Evolutionary conservation across 2,888 invertebrate species (phyloP).

Genomic region (Acronicta alni): DNA sequence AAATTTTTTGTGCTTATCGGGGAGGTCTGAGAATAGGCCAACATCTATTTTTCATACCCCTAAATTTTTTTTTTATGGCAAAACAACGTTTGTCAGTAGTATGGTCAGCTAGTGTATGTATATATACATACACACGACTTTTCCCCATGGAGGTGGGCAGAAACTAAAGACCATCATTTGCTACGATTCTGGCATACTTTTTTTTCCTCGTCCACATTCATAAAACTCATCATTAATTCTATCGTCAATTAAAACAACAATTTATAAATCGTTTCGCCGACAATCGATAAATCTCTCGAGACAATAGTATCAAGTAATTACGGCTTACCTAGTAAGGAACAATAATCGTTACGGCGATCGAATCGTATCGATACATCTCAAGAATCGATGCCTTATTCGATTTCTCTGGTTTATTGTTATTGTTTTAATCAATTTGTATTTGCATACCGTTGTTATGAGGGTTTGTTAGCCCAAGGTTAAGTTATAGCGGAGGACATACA

Average conservation of each 20-base stretch:
- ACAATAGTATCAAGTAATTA: slow-evolving; percentile 84
- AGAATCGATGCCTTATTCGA: slow-evolving; percentile 83
- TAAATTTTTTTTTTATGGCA: too few species aligned
- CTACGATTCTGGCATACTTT: too few species aligned
- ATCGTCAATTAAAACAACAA: slow-evolving; percentile 59
- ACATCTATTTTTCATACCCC: too few species aligned
- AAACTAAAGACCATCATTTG: too few species aligned
- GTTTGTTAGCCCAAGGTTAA: slow-evolving; percentile 38
- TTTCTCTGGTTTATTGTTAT: slow-evolving; percentile 79
- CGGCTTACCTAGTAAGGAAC: slow-evolving; percentile 82
- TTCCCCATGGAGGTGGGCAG: too few species aligned
- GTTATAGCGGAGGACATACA: slow-evolving; percentile 21
- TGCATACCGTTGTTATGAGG: slow-evolving; percentile 73
- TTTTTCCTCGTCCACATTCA: not conserved
- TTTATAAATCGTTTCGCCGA: slow-evolving; percentile 53
- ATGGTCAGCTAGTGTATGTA: too few species aligned
- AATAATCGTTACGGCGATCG: slow-evolving; percentile 74
- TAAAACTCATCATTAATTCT: slow-evolving; percentile 52
- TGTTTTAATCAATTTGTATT: slow-evolving; percentile 81
- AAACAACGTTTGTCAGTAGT: too few species aligned
- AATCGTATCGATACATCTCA: slow-evolving; percentile 77
- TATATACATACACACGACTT: too few species aligned
- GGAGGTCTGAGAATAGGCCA: too few species aligned
- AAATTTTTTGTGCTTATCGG: too few species aligned
- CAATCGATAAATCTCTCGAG: slow-evolving; percentile 73